phyloP scores from a whole-genome alignment of 2,888 invertebrate species.

The Sesamia inferens region DNA sequence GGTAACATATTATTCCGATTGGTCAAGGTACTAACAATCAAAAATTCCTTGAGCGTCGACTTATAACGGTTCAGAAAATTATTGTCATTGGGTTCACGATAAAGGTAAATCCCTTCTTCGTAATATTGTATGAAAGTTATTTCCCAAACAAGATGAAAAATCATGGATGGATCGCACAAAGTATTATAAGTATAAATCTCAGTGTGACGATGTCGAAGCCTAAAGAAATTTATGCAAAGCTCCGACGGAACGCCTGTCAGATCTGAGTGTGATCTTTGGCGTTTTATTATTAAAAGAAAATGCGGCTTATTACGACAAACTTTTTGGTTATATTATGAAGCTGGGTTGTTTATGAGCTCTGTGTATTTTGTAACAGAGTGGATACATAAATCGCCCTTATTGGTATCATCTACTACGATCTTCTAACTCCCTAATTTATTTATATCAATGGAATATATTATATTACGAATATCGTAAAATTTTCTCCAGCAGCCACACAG shows the following conservation, averaged over 20 bases:
- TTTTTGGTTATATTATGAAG: slow-evolving; percentile 19
- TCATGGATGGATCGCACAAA: slow-evolving; percentile 36
- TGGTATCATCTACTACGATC: background rate
- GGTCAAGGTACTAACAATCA: slow-evolving; percentile 32
- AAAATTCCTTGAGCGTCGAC: slow-evolving; percentile 4
- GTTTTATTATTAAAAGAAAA: slow-evolving; percentile 47
- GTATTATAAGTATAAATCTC: slow-evolving; percentile 55
- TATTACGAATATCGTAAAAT: no score
- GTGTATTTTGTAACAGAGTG: slow-evolving; percentile 11
- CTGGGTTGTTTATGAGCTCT: slow-evolving; percentile 12
- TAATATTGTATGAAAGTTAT: slow-evolving; percentile 20
- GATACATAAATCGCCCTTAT: slow-evolving; percentile 14
- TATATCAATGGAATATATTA: no score
- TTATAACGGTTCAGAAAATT: slow-evolving; percentile 24
- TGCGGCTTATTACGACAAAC: slow-evolving; percentile 23
- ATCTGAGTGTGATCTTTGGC: slow-evolving; percentile 42
- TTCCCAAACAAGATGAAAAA: slow-evolving; percentile 36
- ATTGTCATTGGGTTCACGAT: slow-evolving; percentile 19
- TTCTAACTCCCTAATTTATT: background rate
- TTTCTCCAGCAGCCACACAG: no score
- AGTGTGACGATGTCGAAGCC: slow-evolving; percentile 49
- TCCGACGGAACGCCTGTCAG: slow-evolving; percentile 31
- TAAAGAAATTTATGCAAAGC: slow-evolving; percentile 60
- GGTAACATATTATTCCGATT: slow-evolving; percentile 44
- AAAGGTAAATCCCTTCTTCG: slow-evolving; percentile 19